These are phyloP conservation scores for Autographa gamma DNA, from an alignment of 2,888 invertebrate genomes.

Conservation along the genomic window DNA sequence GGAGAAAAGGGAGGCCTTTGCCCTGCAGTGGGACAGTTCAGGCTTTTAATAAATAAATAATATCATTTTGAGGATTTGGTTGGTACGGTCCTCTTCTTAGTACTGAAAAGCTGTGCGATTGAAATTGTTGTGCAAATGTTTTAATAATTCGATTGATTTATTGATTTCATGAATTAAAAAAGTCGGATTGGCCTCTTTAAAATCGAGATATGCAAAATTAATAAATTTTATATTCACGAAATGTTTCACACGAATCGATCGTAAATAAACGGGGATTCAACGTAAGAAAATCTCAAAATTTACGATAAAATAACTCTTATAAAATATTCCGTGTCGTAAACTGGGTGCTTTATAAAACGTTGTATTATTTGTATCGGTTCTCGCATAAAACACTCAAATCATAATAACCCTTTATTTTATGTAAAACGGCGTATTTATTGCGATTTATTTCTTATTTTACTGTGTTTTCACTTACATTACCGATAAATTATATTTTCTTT, in stretches of 20 bases:
- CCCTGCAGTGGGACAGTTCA: too few relatives aligned
- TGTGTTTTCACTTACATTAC: not conserved
- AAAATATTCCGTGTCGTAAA: constrained; percentile 35
- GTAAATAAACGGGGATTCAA: constrained; percentile 20
- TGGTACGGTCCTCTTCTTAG: too few relatives aligned
- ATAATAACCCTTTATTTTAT: not conserved
- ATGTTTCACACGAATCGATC: not conserved
- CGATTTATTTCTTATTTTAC: not conserved
- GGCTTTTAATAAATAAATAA: too few relatives aligned
- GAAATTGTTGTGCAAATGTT: too few relatives aligned
- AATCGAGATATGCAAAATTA: not conserved
- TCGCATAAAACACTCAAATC: constrained; percentile 12
- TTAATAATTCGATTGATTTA: too few relatives aligned
- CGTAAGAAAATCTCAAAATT: constrained; percentile 32
- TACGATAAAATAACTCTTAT: constrained; percentile 22
- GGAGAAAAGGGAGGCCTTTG: too few relatives aligned
- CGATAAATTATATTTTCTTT: constrained; percentile 1
- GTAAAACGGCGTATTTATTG: constrained; percentile 3
- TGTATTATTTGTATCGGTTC: constrained; percentile 29
- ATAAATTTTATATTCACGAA: not conserved
- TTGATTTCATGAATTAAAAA: too few relatives aligned
- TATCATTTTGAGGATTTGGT: too few relatives aligned
- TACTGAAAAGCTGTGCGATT: too few relatives aligned
- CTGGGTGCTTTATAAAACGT: constrained; percentile 22
- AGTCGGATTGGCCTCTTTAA: not conserved